Conservation (phyloP, 1,140 invertebrate species). For the Platyura marginata region DNA sequence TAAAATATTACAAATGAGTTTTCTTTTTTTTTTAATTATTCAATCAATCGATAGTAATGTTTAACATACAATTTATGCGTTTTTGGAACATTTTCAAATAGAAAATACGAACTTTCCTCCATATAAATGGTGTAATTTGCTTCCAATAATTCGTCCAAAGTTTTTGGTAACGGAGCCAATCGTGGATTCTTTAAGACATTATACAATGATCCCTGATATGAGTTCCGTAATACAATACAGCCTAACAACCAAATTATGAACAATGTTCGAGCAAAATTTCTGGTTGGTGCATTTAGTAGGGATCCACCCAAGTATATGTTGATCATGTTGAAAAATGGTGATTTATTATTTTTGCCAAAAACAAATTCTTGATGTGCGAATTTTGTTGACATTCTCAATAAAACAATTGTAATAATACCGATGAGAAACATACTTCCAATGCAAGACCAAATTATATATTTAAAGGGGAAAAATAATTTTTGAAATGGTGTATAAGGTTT, state of each 20-base stretch:
- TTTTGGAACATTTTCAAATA: too few species aligned
- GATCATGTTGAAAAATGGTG: slow-evolving; percentile 2
- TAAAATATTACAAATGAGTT: not conserved
- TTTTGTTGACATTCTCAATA: not conserved
- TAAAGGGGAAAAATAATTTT: not conserved
- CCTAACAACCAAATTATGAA: slow-evolving; percentile 5
- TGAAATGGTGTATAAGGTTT: not conserved
- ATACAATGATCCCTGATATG: slow-evolving; percentile 7
- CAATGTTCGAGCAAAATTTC: slow-evolving; percentile 5
- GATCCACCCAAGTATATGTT: slow-evolving; percentile 3
- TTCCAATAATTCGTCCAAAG: slow-evolving; percentile 4
- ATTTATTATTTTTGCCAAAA: slow-evolving; percentile 1
- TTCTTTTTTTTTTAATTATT: not conserved
- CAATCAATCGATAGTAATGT: not conserved
- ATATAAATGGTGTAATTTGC: not conserved
- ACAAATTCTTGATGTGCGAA: not conserved
- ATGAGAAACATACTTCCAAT: not conserved
- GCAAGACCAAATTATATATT: not conserved
- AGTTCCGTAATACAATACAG: slow-evolving; percentile 6
- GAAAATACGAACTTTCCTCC: not conserved
- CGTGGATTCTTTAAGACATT: too few species aligned
- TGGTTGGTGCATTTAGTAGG: slow-evolving; percentile 4
- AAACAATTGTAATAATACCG: not conserved
- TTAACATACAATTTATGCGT: not conserved
- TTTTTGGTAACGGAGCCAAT: too few species aligned